Conservation (phyloP, 2,113 vertebrate species). For the Helogale parvula region DNA sequence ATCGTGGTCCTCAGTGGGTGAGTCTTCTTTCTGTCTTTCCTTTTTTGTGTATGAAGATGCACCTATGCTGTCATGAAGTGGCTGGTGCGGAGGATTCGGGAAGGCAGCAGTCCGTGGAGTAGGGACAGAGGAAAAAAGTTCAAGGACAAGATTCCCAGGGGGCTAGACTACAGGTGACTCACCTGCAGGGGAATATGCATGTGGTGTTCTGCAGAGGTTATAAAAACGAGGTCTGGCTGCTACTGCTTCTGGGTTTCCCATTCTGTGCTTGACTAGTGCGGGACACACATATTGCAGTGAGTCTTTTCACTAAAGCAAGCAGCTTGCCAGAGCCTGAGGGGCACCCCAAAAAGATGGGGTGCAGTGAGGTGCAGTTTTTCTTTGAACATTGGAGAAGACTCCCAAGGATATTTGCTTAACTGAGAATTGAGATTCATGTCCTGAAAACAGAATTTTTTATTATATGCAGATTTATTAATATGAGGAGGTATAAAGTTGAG, state of each 20-base stretch:
- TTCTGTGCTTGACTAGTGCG: not conserved
- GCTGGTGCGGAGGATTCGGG: not conserved
- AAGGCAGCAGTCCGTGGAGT: not conserved
- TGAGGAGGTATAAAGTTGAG: not conserved
- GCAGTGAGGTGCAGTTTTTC: not conserved
- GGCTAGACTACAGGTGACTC: not conserved
- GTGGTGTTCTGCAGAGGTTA: not conserved
- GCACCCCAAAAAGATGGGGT: not conserved
- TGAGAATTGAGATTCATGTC: not conserved
- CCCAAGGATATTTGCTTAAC: not conserved
- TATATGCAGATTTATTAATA: not conserved
- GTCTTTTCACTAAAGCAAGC: not conserved
- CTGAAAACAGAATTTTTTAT: not conserved
- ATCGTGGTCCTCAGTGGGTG: conserved; percentile 98
- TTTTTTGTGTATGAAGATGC: not conserved
- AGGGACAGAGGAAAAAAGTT: not conserved
- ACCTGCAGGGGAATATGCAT: not conserved
- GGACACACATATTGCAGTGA: not conserved
- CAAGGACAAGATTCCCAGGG: not conserved
- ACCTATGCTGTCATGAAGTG: not conserved
- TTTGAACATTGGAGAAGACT: not conserved
- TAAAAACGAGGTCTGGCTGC: not conserved
- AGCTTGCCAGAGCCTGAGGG: not conserved
- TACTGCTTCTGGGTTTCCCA: not conserved
- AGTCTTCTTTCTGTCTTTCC: conserved; percentile 79